These are phyloP conservation scores for Platichthys stellatus DNA, from an alignment of 2,113 vertebrate genomes.

Conservation along the genomic window DNA sequence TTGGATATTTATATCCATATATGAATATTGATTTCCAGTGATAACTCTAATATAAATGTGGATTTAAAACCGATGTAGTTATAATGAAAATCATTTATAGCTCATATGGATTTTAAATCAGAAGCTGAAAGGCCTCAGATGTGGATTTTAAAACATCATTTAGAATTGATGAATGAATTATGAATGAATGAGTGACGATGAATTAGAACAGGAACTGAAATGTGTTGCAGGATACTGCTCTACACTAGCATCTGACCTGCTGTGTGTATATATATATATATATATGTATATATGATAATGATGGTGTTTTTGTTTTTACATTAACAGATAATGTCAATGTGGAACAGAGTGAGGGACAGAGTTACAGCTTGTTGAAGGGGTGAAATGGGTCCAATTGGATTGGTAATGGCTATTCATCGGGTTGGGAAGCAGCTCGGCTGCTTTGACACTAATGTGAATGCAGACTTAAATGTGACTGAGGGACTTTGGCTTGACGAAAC, in stretches of 20 bases:
- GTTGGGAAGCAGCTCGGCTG: slow-evolving; percentile 64
- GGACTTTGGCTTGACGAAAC: slow-evolving; percentile 58
- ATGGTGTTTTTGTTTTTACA: slow-evolving; percentile 70
- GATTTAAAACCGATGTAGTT: not conserved
- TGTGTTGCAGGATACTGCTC: not conserved
- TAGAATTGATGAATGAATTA: not conserved
- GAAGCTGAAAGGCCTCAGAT: too few species aligned
- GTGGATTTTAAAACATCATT: not conserved
- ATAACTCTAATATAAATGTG: too few species aligned
- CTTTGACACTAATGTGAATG: slow-evolving; percentile 81
- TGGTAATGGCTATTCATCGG: slow-evolving; percentile 86
- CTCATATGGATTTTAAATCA: not conserved
- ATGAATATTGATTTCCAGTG: not conserved
- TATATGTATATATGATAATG: not conserved
- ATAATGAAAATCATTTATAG: not conserved
- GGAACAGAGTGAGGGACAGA: slow-evolving; percentile 83
- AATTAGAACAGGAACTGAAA: not conserved
- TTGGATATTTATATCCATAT: not conserved
- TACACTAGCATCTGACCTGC: not conserved
- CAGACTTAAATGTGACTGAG: slow-evolving; percentile 67
- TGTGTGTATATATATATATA: not conserved
- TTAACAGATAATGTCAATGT: slow-evolving; percentile 53
- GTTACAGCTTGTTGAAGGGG: slow-evolving; percentile 85
- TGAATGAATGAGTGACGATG: not conserved
- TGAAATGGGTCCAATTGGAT: slow-evolving; percentile 89